Conservation (phyloP, 2,797 vertebrate genomes). For the Phrynocephalus vlangalii region DNA sequence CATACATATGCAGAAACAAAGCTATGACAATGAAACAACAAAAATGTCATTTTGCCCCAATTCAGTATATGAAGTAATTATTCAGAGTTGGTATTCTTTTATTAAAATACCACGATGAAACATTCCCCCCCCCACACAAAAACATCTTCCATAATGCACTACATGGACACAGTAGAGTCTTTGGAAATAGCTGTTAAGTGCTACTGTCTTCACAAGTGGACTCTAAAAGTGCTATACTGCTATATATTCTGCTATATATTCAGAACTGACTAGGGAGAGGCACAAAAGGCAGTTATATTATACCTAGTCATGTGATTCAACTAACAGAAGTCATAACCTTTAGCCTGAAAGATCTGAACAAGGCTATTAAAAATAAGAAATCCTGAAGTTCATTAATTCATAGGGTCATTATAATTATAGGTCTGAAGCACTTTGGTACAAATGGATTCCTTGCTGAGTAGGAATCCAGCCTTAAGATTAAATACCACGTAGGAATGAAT, state of each 20-base stretch:
- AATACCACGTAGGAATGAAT: too few relatives aligned
- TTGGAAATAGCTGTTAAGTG: slow-evolving; percentile 28
- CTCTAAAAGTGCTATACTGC: slow-evolving; percentile 9
- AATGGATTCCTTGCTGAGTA: too few relatives aligned
- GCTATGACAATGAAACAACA: neutral
- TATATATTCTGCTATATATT: neutral
- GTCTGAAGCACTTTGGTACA: too few relatives aligned
- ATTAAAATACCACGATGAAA: neutral
- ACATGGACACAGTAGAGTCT: slow-evolving; percentile 11
- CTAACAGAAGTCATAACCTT: too few relatives aligned
- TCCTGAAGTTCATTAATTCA: too few relatives aligned
- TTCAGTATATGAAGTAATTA: neutral
- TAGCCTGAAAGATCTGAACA: too few relatives aligned
- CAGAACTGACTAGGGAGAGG: too few relatives aligned
- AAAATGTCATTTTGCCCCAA: neutral
- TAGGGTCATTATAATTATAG: too few relatives aligned
- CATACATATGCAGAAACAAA: slow-evolving; percentile 6
- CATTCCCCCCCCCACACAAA: neutral
- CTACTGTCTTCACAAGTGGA: slow-evolving; percentile 6
- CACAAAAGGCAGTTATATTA: too few relatives aligned
- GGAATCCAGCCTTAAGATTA: too few relatives aligned
- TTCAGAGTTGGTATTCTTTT: neutral
- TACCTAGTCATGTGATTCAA: too few relatives aligned
- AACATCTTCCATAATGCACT: neutral
- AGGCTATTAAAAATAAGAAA: too few relatives aligned